phyloP scores from a whole-genome alignment of 1,140 invertebrate genomes.

The Sminthurinus signatus region DNA sequence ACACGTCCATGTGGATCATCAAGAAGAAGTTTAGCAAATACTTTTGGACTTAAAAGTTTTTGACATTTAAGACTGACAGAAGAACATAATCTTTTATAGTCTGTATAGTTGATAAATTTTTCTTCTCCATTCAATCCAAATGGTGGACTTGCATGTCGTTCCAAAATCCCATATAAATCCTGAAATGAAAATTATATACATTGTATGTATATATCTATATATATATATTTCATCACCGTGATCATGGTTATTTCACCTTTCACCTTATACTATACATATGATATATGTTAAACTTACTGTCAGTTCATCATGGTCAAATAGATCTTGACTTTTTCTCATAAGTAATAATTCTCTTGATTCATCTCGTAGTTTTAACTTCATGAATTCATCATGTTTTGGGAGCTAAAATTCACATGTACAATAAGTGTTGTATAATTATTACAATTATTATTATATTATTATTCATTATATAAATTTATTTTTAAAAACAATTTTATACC shows the following conservation, averaged over 20 bases:
- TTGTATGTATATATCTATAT: no score
- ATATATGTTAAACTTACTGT: no score
- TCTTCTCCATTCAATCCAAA: conserved; percentile 60
- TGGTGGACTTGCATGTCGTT: conserved; percentile 68
- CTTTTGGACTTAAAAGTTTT: conserved; percentile 49
- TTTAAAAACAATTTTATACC: background rate
- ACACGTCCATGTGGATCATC: conserved; percentile 74
- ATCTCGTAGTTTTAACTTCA: conserved; percentile 23
- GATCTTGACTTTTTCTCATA: conserved; percentile 70
- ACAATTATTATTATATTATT: background rate
- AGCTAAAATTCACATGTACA: conserved; percentile 11
- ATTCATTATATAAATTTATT: background rate
- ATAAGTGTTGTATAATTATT: background rate
- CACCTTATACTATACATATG: no score
- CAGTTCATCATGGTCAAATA: conserved; percentile 79
- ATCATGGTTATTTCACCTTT: no score
- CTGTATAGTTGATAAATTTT: conserved; percentile 74
- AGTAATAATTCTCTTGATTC: conserved; percentile 63
- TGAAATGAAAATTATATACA: conserved; percentile 42
- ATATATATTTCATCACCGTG: no score
- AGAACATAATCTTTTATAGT: conserved; percentile 68
- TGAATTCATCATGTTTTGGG: conserved; percentile 16
- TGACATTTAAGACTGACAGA: conserved; percentile 62
- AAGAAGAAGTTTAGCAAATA: conserved; percentile 79
- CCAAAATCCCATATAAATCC: conserved; percentile 71